Percentiles rank a stretch among this genome's conserved stretches.
Evolutionary conservation across 2,113 vertebrate species (phyloP).

Genomic region (Choloepus hoffmanni): DNA sequence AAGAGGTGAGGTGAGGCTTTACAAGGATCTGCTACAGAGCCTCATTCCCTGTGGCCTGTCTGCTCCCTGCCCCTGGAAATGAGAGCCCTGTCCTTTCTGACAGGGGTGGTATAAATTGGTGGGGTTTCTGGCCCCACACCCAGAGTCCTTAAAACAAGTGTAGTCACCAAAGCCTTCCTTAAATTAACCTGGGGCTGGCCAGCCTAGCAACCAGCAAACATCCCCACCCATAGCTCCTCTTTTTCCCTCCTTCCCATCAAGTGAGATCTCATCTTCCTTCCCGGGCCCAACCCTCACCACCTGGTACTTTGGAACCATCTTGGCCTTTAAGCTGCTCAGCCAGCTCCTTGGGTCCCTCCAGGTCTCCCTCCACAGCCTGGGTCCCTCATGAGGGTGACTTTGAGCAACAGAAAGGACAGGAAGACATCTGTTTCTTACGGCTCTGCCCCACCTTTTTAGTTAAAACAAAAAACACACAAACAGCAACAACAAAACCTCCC

Average conservation of each 20-base stretch:
- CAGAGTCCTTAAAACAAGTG: neutral
- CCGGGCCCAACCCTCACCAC: too few relatives aligned
- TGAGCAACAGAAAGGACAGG: neutral
- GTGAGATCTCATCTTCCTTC: neutral
- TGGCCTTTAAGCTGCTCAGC: neutral
- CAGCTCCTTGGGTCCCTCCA: neutral
- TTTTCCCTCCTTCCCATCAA: neutral
- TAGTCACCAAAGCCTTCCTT: too few relatives aligned
- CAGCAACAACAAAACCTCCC: neutral
- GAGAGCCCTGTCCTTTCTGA: neutral
- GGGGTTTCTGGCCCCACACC: neutral
- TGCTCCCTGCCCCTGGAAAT: neutral
- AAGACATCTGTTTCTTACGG: neutral
- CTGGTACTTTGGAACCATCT: neutral
- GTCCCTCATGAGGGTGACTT: neutral
- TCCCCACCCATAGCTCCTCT: rapidly evolving
- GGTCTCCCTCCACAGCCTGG: neutral
- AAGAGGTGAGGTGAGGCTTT: neutral
- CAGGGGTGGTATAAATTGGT: neutral
- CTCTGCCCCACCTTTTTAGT: neutral
- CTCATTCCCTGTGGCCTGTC: neutral
- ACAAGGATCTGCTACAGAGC: neutral
- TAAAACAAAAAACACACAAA: neutral
- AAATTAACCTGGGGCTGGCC: neutral
- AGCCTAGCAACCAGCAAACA: neutral